Evolutionary conservation across 30 jellyfish, hydroid and myxozoan species (phyloP).

Genomic region (Aurelia sp.): DNA sequence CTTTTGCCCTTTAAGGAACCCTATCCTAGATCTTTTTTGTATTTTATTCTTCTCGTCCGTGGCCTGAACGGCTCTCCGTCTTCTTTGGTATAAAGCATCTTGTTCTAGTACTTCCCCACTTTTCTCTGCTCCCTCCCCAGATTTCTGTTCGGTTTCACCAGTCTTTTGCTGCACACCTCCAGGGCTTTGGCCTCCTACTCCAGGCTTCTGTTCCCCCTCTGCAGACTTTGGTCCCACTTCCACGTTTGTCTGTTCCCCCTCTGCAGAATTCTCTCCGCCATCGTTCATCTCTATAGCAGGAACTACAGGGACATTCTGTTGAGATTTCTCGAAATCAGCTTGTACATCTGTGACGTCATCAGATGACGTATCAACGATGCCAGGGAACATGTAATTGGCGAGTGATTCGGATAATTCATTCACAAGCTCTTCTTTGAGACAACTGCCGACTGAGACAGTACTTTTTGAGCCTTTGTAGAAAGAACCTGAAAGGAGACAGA

Average conservation of each 20-base stretch:
- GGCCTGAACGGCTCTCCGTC: constrained; percentile 18
- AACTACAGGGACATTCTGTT: no score
- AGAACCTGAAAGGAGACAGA: constrained; percentile 47
- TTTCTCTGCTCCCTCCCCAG: constrained; percentile 24
- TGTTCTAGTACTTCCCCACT: constrained; percentile 36
- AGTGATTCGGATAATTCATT: constrained; percentile 94
- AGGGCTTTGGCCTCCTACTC: constrained; percentile 10
- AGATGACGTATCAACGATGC: constrained; percentile 88
- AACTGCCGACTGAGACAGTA: constrained; percentile 83
- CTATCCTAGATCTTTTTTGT: neutral
- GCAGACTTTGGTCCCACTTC: neutral
- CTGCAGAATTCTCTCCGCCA: neutral
- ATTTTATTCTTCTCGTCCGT: neutral
- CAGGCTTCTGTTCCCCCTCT: constrained; percentile 48
- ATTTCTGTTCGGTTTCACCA: constrained; percentile 38
- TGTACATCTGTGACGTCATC: constrained; percentile 93
- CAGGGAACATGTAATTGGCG: constrained; percentile 96
- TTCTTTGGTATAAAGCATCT: constrained; percentile 69
- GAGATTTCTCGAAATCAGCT: constrained; percentile 20
- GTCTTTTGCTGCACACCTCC: neutral
- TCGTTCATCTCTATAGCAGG: no score
- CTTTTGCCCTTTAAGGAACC: constrained; percentile 6
- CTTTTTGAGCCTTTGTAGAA: constrained; percentile 72
- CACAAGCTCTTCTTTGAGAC: constrained; percentile 94
- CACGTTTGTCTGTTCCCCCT: neutral